Percentiles rank a stretch among this genome's conserved stretches.
Evolutionary conservation across 2,888 invertebrate genomes (phyloP).

Genomic region (Drosophila atripex): DNA sequence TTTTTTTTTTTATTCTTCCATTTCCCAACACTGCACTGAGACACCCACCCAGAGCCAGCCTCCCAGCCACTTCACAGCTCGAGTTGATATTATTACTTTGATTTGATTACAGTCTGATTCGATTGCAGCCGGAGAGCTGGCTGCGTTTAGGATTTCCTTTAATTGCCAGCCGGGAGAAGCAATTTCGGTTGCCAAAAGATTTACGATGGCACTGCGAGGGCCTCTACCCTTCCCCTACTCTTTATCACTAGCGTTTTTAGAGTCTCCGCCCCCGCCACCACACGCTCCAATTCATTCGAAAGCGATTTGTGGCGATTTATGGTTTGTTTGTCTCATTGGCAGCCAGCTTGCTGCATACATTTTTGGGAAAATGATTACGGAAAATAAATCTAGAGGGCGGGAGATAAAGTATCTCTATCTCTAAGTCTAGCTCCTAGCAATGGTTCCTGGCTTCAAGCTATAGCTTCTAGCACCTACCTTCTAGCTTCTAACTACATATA

Average conservation of each 20-base stretch:
- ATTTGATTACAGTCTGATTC: slow-evolving; percentile 35
- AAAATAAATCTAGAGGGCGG: slow-evolving; percentile 25
- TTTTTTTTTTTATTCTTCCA: not conserved
- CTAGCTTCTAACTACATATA: too few species aligned
- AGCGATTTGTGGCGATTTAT: slow-evolving; percentile 53
- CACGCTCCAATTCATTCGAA: slow-evolving; percentile 58
- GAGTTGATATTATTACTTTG: slow-evolving; percentile 26
- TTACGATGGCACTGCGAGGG: slow-evolving; percentile 4
- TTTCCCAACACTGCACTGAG: too few species aligned
- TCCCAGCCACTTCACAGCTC: slow-evolving; percentile 25
- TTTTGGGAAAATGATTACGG: slow-evolving; percentile 31
- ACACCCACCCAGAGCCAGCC: too few species aligned
- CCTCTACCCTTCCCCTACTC: slow-evolving; percentile 8
- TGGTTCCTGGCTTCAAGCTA: too few species aligned
- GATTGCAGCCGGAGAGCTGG: slow-evolving; percentile 1
- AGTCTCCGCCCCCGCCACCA: not conserved
- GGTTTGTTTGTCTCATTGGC: slow-evolving; percentile 42
- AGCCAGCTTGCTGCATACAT: slow-evolving; percentile 39
- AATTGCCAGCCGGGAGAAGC: slow-evolving; percentile 23
- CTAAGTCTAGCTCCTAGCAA: not conserved
- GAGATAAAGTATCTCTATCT: not conserved
- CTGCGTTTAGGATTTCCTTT: slow-evolving; percentile 12
- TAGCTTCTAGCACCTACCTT: too few species aligned
- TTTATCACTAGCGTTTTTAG: not conserved
- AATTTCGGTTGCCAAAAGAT: slow-evolving; percentile 22